Conservation (phyloP, 2,888 invertebrate genomes). For the Drosophila picticornis region DNA sequence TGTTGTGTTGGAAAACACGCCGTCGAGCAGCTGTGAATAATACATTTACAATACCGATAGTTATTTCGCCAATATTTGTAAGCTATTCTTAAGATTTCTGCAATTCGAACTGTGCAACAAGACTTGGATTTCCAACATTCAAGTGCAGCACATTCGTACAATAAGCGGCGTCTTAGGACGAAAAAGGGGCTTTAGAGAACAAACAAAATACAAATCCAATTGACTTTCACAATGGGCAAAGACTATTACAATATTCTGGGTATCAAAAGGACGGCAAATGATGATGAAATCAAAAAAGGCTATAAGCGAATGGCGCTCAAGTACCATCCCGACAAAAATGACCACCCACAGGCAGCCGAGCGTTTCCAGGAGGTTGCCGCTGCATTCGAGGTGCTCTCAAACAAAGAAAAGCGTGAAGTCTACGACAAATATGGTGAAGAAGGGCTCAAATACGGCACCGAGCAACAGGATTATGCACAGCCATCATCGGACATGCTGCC, state of each 20-base stretch:
- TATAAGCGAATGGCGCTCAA: slow-evolving; percentile 45
- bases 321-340: slow-evolving; percentile 64
- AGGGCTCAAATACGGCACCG: slow-evolving; percentile 38
- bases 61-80: not conserved
- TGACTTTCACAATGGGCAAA: slow-evolving; percentile 37
- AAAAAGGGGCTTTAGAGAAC: not conserved
- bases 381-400: slow-evolving; percentile 62
- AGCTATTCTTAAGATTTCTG: slow-evolving; percentile 17
- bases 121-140: no score
- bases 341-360: slow-evolving; percentile 63
- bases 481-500: slow-evolving; percentile 65
- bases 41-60: slow-evolving; percentile 19
- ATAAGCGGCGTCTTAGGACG: not conserved
- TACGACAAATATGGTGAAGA: slow-evolving; percentile 64
- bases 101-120: slow-evolving; percentile 21
- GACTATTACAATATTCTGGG: slow-evolving; percentile 48
- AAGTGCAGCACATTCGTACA: not conserved
- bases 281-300: slow-evolving; percentile 44
- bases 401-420: slow-evolving; percentile 59
- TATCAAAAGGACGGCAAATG: slow-evolving; percentile 33
- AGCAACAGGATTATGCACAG: slow-evolving; percentile 22
- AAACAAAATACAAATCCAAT: not conserved
- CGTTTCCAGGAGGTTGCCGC: slow-evolving; percentile 55
- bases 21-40: not conserved
- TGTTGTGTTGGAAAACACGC: slow-evolving; percentile 7